These are phyloP conservation scores for Nephrotoma appendiculata DNA, from an alignment of 2,888 invertebrate genomes.

Conservation along the genomic window DNA sequence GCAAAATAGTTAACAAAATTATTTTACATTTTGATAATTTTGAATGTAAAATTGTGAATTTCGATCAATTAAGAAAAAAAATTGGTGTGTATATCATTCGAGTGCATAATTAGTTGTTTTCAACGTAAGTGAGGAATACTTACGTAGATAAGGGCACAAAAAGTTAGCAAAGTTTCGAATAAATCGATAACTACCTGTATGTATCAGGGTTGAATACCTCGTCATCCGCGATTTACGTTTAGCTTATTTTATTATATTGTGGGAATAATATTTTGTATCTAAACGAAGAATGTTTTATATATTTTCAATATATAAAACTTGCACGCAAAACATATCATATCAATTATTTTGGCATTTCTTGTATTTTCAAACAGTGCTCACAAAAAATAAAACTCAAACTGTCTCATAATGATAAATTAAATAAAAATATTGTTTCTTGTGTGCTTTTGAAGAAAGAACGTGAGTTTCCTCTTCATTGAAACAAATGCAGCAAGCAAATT, in stretches of 20 bases:
- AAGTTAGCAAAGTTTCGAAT: background rate
- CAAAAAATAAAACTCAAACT: background rate
- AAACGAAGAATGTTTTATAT: background rate
- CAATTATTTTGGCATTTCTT: background rate
- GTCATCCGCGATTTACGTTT: background rate
- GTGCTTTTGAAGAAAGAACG: background rate
- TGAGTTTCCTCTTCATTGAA: background rate
- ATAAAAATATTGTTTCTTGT: background rate
- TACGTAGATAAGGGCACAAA: too few relatives aligned
- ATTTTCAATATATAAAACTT: background rate
- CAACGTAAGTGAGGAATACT: too few relatives aligned
- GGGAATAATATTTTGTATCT: background rate
- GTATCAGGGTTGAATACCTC: background rate
- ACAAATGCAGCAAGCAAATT: background rate
- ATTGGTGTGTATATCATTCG: too few relatives aligned
- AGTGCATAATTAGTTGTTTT: too few relatives aligned
- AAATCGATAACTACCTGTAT: background rate
- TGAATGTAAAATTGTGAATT: too few relatives aligned
- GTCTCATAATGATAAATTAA: background rate
- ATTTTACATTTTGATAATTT: too few relatives aligned
- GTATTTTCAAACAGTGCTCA: background rate
- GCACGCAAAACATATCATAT: background rate
- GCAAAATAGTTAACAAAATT: too few relatives aligned
- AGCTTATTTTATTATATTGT: background rate
- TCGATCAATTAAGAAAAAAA: too few relatives aligned